phyloP scores from a whole-genome alignment of 2,888 invertebrate genomes.

The Orchesellides sinensis region DNA sequence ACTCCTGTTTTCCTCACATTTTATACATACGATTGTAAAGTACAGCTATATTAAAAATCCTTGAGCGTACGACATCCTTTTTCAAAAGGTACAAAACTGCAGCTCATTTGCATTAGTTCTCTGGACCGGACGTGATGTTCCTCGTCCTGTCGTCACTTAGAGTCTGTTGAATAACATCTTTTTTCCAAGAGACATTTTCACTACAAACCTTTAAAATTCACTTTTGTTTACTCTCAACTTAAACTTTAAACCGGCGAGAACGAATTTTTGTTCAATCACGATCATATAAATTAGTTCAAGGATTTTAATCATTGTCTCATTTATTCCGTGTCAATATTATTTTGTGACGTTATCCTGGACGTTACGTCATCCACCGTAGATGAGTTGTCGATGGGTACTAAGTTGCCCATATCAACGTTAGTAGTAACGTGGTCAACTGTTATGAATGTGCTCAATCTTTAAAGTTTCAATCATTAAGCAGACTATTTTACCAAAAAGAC shows the following conservation, averaged over 20 bases:
- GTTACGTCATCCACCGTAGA: constrained; percentile 10
- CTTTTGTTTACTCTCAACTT: no score
- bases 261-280: no score
- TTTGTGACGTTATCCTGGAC: constrained; percentile 28
- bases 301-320: constrained; percentile 6
- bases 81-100: constrained; percentile 73
- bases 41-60: constrained; percentile 52
- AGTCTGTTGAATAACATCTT: no score
- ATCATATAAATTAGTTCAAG: no score
- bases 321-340: constrained; percentile 5
- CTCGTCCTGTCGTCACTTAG: constrained; percentile 41
- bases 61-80: constrained; percentile 67
- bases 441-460: constrained; percentile 1
- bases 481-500: neutral
- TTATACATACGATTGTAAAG: constrained; percentile 12
- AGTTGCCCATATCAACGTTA: neutral
- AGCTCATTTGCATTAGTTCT: constrained; percentile 75
- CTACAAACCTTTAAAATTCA: no score
- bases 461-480: neutral
- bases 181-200: no score
- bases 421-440: neutral
- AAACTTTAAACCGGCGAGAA: no score
- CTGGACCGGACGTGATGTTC: constrained; percentile 69
- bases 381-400: neutral
- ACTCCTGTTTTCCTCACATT: neutral